Evolutionary conservation across 2,113 vertebrate genomes (phyloP).

Genomic region (Cochlearius cochlearius): DNA sequence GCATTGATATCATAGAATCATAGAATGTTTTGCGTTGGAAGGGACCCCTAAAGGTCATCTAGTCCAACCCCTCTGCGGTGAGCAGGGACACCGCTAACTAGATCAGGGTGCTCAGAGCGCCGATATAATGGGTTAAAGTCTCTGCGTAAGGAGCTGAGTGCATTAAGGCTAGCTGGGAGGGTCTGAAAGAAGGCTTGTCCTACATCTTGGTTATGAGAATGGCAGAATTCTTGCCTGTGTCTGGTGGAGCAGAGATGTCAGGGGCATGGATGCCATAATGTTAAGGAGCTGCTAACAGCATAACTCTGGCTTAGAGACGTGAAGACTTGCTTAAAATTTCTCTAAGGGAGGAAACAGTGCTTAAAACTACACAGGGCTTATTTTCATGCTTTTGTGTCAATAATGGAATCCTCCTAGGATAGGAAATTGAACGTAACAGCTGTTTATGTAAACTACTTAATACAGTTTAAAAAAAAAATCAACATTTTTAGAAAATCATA

Average conservation of each 20-base stretch:
- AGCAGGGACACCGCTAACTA: too few species aligned
- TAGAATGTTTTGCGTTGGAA: too few species aligned
- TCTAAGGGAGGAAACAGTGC: background rate
- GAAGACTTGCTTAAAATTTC: background rate
- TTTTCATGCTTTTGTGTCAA: background rate
- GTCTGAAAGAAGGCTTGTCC: background rate
- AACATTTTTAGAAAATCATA: background rate
- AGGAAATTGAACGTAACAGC: background rate
- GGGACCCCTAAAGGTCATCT: too few species aligned
- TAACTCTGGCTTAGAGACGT: background rate
- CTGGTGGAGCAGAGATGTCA: background rate
- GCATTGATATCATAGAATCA: too few species aligned
- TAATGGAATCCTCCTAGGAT: background rate
- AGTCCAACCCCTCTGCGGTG: too few species aligned
- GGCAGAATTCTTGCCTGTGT: background rate
- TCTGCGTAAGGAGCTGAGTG: background rate
- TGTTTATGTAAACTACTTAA: background rate
- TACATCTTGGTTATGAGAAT: background rate
- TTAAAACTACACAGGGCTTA: background rate
- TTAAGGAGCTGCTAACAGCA: background rate
- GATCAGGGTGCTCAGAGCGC: too few species aligned
- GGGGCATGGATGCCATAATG: background rate
- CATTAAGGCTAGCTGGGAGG: background rate
- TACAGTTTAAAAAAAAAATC: background rate
- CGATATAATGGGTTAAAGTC: background rate